phyloP scores from a whole-genome alignment of 2,113 vertebrate genomes.

The Paracanthobrama guichenoti region DNA sequence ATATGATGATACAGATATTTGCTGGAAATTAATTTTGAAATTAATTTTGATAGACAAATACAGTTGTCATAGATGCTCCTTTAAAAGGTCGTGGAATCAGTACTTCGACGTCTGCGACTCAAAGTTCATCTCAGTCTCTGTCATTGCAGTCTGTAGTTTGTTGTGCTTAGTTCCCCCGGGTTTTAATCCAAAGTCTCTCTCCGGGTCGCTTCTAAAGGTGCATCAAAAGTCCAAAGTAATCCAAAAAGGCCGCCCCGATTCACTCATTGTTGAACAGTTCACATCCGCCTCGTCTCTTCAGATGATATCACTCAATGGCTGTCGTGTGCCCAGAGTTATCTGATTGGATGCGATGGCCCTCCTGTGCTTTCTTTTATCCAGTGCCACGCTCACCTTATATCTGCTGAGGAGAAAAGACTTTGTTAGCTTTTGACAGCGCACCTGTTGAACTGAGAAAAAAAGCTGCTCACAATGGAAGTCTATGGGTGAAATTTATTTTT shows the following conservation, averaged over 20 bases:
- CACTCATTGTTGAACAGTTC: neutral
- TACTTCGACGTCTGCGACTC: neutral
- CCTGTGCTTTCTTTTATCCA: slow-evolving; percentile 16
- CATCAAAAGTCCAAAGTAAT: slow-evolving; percentile 31
- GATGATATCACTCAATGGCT: slow-evolving; percentile 20
- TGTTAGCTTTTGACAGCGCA: slow-evolving; percentile 22
- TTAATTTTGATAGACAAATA: slow-evolving; percentile 45
- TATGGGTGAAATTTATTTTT: neutral
- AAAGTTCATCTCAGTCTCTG: neutral
- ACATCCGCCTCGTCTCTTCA: slow-evolving; percentile 2
- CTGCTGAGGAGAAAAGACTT: slow-evolving; percentile 22
- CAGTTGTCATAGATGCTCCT: slow-evolving; percentile 37
- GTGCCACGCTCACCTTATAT: slow-evolving; percentile 52
- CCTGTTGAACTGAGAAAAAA: slow-evolving; percentile 6
- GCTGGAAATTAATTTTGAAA: slow-evolving; percentile 29
- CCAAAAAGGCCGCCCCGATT: neutral
- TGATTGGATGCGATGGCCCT: slow-evolving; percentile 37
- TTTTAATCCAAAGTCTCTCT: slow-evolving; percentile 18
- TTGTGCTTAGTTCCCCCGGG: neutral
- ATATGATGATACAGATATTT: slow-evolving; percentile 48
- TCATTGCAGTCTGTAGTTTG: neutral
- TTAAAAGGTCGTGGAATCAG: slow-evolving; percentile 22
- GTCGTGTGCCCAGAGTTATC: slow-evolving; percentile 32
- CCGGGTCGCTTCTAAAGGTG: slow-evolving; percentile 10
- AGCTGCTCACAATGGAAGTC: neutral